Evolutionary conservation across 2,888 invertebrate species (phyloP), one percentile per base, ranked within the genome.

Genomic region (Leptogaster cylindrica): DNA sequence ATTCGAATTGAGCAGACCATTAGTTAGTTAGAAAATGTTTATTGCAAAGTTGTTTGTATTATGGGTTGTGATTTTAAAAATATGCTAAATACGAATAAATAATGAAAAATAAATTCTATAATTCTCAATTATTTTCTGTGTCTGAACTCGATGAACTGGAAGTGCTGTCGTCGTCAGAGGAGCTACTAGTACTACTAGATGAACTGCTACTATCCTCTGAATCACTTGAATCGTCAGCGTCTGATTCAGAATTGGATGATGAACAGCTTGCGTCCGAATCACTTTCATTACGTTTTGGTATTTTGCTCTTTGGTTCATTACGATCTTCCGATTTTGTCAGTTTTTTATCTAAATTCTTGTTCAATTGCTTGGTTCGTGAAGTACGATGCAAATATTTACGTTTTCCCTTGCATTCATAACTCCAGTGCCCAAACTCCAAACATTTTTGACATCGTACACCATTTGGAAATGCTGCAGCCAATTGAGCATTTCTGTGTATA

Each of bases 391-490:
- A 83, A 79, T 90, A 91, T 82, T 96, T 96, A 70, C 95, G 85
- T 80, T 95, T 95, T 10, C 91, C 91, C 73, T 88, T 93, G 77
- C 96, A 97, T 79, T 95, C 92, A 76, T 93, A 97, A 69, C 94
- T 95, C 94, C 95, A 97, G 78, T 97, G 96, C 0, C 96, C 96
- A 76, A 88, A 88, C 80, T 95, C 91, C 51, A 95, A 82, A 77
- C 96, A 97, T 82, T 95, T 96, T 79, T 96, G 96, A 78, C 96
- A 97, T 20, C 92, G 87, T 69, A 91, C 86, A 8, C 89, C 89
- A 79, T 90, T 88, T 1, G 91, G 90, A 78, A 88, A 89, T 0
- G 86, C 85, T 12, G 86, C 84, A 28, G 86, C 85, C 75, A 87
- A 80, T 69, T 86, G 86, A 64, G 84, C 87, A 75, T 84, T 83